These are phyloP conservation scores for Pseudochromis fuscus DNA, from an alignment of 2,797 vertebrate species.

Conservation along the genomic window DNA sequence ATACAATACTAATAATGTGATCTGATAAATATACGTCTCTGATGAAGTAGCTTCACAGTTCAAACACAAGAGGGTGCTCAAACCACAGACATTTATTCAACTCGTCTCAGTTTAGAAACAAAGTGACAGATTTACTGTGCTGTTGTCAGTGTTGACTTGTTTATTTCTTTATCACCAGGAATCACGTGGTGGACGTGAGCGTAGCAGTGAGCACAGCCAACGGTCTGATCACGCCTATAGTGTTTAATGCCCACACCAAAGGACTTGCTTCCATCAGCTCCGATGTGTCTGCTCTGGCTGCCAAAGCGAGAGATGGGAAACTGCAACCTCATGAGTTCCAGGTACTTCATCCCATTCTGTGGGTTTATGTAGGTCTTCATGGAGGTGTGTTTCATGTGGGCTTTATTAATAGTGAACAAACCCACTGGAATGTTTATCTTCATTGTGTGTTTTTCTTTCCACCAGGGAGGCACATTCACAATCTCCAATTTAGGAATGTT, in stretches of 20 bases:
- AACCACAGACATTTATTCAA: neutral
- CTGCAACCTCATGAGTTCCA: constrained; percentile 98
- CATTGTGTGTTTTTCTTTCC: constrained; percentile 3
- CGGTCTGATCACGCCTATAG: constrained; percentile 97
- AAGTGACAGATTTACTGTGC: neutral
- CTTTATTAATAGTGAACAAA: neutral
- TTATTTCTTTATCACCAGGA: constrained; percentile 85
- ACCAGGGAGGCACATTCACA: constrained; percentile 96
- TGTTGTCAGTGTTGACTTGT: neutral
- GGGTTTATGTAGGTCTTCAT: neutral
- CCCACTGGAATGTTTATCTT: neutral
- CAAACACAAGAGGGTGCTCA: constrained; percentile 35
- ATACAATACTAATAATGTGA: neutral
- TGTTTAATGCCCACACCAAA: constrained; percentile 96
- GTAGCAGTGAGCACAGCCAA: constrained; percentile 94
- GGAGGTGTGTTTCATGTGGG: neutral
- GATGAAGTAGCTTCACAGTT: constrained; percentile 14
- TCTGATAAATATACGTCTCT: fast-evolving
- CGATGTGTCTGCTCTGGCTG: constrained; percentile 90
- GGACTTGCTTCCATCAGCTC: constrained; percentile 91
- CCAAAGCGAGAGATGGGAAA: constrained; percentile 94
- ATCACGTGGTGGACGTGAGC: constrained; percentile 95
- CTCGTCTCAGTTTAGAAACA: neutral
- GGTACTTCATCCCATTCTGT: constrained; percentile 76
- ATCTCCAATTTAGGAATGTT: constrained; percentile 99